Percentiles rank a stretch among this genome's conserved stretches.
These are phyloP conservation scores for Microcebus lehilahytsara DNA, from an alignment of 2,113 vertebrate genomes.

Conservation along the genomic window DNA sequence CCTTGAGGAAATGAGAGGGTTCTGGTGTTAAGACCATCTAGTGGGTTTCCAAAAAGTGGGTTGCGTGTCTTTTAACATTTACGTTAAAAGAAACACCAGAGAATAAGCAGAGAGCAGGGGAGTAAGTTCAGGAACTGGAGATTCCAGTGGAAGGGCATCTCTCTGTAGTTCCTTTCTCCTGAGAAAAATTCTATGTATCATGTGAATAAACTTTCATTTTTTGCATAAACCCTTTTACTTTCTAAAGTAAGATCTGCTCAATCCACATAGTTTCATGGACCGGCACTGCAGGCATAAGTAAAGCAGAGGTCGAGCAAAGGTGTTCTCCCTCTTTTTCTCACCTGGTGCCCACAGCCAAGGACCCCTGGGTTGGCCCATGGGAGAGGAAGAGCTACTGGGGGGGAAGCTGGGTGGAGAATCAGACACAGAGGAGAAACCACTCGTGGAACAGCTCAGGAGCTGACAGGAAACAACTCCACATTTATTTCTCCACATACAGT, in stretches of 20 bases:
- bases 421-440: neutral
- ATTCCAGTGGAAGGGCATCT: rapidly evolving
- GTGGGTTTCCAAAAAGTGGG: neutral
- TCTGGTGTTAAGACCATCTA: no score
- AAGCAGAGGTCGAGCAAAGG: neutral
- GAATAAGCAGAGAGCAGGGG: neutral
- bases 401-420: rapidly evolving
- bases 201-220: neutral
- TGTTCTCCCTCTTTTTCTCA: rapidly evolving
- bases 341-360: no score
- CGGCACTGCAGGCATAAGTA: neutral
- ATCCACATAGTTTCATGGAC: neutral
- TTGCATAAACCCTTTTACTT: neutral
- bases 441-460: neutral
- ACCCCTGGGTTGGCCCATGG: rapidly evolving
- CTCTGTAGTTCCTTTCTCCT: no score
- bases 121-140: neutral
- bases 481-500: rapidly evolving
- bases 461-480: rapidly evolving
- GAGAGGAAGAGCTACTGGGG: rapidly evolving
- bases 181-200: rapidly evolving
- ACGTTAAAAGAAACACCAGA: neutral
- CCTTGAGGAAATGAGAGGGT: neutral
- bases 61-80: neutral
- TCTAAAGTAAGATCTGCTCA: neutral